phyloP scores from a whole-genome alignment of 2,113 vertebrate species.

The Columba janthina region DNA sequence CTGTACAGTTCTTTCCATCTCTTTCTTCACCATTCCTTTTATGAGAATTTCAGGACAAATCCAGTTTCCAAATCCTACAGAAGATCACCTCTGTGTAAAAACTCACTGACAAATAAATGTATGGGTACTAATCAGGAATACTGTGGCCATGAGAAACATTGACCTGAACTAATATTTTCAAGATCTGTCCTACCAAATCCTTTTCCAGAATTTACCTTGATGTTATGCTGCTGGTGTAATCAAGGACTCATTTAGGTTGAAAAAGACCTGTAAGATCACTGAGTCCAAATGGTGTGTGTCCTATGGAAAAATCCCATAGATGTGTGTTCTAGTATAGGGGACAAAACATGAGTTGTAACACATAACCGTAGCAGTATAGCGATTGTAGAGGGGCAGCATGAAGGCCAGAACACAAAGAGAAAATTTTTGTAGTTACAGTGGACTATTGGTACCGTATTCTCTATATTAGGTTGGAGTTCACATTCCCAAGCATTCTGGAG shows the following conservation, averaged over 20 bases:
- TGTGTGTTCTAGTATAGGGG: background rate
- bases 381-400: background rate
- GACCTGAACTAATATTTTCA: background rate
- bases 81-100: background rate
- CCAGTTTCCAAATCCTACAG: background rate
- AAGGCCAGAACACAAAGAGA: background rate
- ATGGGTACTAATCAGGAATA: background rate
- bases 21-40: background rate
- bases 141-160: background rate
- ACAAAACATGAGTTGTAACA: background rate
- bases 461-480: background rate
- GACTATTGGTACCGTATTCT: background rate
- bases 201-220: background rate
- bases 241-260: too few relatives aligned
- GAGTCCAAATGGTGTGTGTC: too few relatives aligned
- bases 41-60: background rate
- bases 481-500: background rate
- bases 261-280: too few relatives aligned
- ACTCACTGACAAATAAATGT: background rate
- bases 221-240: background rate
- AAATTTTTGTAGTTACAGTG: background rate
- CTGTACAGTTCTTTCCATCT: background rate
- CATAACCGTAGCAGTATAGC: accelerated
- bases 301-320: background rate
- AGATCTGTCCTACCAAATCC: background rate